These are phyloP conservation scores for Grus americana DNA, from an alignment of 2,113 vertebrate genomes.

Conservation along the genomic window DNA sequence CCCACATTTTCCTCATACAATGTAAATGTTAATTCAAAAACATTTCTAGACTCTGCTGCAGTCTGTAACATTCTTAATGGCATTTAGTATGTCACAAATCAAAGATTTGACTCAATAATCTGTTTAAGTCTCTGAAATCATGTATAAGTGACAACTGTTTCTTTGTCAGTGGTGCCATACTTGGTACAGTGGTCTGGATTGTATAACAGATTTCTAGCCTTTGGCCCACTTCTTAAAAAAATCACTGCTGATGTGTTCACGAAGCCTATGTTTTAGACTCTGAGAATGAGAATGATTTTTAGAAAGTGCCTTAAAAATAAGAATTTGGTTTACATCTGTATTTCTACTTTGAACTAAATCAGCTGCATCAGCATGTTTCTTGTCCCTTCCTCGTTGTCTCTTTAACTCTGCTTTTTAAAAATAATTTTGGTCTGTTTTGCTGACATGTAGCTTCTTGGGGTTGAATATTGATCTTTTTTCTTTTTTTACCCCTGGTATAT, in stretches of 20 bases:
- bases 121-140: background rate
- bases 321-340: background rate
- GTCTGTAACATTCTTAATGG: background rate
- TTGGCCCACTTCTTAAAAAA: background rate
- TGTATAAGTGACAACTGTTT: background rate
- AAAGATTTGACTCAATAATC: background rate
- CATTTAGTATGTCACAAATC: background rate
- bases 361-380: background rate
- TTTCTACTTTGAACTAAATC: background rate
- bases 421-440: background rate
- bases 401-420: background rate
- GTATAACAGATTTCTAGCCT: background rate
- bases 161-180: background rate
- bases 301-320: background rate
- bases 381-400: background rate
- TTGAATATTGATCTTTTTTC: background rate
- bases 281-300: background rate
- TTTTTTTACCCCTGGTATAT: background rate
- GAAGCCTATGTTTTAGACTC: background rate
- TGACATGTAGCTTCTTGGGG: background rate
- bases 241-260: background rate
- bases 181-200: background rate
- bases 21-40: background rate
- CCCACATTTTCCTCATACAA: background rate
- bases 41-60: background rate